Conservation (phyloP, 2,797 vertebrate species). For the Odontamblyopus lacepedii region DNA sequence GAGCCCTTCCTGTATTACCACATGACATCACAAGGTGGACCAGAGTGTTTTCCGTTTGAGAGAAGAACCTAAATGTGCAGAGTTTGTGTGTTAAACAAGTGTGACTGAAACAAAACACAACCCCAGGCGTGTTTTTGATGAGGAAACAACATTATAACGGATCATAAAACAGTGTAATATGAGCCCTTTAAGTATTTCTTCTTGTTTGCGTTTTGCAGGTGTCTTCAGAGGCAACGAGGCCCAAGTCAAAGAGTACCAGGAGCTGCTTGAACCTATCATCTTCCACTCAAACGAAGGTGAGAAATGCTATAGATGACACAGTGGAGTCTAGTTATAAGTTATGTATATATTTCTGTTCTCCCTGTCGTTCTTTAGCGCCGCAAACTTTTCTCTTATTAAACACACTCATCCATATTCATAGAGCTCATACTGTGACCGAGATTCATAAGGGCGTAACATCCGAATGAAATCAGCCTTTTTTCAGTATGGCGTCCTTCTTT, state of each 20-base stretch:
- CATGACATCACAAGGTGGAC: too few species aligned
- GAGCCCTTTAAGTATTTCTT: not conserved
- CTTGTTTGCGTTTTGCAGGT: slow-evolving; percentile 70
- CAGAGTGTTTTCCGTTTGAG: too few species aligned
- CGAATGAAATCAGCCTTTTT: slow-evolving; percentile 30
- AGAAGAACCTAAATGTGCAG: too few species aligned
- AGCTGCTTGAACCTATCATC: slow-evolving; percentile 87
- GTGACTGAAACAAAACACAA: too few species aligned
- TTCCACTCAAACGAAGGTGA: slow-evolving; percentile 89
- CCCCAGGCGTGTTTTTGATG: too few species aligned
- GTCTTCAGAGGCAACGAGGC: slow-evolving; percentile 87
- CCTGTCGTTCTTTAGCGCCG: slow-evolving; percentile 9
- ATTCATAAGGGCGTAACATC: slow-evolving; percentile 28
- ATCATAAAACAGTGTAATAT: too few species aligned
- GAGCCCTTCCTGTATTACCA: too few species aligned
- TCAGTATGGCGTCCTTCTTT: slow-evolving; percentile 11
- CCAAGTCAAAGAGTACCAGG: slow-evolving; percentile 92
- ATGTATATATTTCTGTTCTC: slow-evolving; percentile 2
- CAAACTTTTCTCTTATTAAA: slow-evolving; percentile 38
- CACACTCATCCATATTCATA: slow-evolving; percentile 53
- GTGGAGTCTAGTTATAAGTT: slow-evolving; percentile 12
- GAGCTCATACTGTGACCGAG: slow-evolving; percentile 27
- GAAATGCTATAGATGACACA: slow-evolving; percentile 10
- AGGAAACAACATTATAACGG: too few species aligned
- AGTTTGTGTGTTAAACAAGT: too few species aligned